Conservation (phyloP, 2,113 vertebrate species). For the Isichthys henryi region DNA sequence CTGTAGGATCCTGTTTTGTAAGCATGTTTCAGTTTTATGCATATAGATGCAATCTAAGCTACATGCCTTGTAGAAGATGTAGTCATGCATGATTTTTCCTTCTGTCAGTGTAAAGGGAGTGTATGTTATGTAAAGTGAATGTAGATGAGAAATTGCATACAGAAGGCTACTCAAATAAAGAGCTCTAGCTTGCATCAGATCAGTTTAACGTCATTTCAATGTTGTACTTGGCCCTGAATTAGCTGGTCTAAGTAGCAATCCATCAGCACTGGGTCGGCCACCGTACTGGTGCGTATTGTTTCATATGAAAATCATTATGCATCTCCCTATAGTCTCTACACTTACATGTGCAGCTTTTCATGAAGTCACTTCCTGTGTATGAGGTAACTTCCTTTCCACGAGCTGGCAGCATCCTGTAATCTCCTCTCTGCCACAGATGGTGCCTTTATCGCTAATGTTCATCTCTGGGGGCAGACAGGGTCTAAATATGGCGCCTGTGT, state of each 20-base stretch:
- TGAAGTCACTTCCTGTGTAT: background rate
- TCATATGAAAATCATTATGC: background rate
- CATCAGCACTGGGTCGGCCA: background rate
- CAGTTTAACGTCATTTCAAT: background rate
- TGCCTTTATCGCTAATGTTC: background rate
- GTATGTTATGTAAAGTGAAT: background rate
- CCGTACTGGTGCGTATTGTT: background rate
- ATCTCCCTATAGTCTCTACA: background rate
- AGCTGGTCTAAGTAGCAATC: background rate
- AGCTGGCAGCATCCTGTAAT: background rate
- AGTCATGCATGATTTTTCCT: background rate
- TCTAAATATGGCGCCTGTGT: background rate
- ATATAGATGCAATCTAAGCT: background rate
- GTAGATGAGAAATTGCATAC: background rate
- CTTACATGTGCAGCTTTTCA: background rate
- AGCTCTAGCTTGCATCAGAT: background rate
- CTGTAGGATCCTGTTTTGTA: background rate
- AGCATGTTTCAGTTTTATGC: background rate
- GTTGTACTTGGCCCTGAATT: background rate
- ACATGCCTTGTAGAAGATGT: background rate
- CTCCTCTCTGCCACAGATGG: background rate
- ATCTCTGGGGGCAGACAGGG: background rate
- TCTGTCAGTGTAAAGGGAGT: background rate
- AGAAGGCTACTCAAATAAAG: background rate
- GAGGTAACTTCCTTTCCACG: background rate